Conservation (phyloP, 2,113 vertebrate genomes). For the Myrmecobius fasciatus region DNA sequence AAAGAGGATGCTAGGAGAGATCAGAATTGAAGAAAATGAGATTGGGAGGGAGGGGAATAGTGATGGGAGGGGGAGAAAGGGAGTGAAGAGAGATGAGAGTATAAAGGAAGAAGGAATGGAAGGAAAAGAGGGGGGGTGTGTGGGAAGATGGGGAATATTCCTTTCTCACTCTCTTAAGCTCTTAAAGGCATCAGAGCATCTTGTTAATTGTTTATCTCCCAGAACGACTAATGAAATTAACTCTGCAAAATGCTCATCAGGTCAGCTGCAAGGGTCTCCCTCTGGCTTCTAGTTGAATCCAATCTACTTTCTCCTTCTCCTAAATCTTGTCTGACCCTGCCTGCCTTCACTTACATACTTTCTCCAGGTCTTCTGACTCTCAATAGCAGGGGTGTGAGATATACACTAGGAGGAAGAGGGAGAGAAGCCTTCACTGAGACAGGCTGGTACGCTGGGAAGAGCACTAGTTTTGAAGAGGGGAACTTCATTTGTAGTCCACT, state of each 20-base stretch:
- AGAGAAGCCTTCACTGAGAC: background rate
- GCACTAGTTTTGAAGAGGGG: background rate
- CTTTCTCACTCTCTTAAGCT: constrained; percentile 72
- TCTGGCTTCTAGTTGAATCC: constrained; percentile 52
- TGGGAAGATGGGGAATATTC: background rate
- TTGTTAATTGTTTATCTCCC: constrained; percentile 84
- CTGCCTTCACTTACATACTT: background rate
- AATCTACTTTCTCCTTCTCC: background rate
- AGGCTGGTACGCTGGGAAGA: background rate
- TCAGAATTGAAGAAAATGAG: background rate
- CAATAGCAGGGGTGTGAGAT: background rate
- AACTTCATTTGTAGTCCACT: background rate
- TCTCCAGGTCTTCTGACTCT: background rate
- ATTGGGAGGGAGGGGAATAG: background rate
- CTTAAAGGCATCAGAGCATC: constrained; percentile 80
- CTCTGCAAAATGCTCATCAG: constrained; percentile 63
- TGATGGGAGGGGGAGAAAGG: background rate
- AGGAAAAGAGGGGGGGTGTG: background rate
- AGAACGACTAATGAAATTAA: constrained; percentile 84
- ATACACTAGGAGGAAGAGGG: background rate
- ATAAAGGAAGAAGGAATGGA: background rate
- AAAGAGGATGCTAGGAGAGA: too few species aligned
- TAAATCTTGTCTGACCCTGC: constrained; percentile 6
- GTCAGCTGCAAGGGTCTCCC: constrained; percentile 70
- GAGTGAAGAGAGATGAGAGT: background rate